Conservation (phyloP, 2,113 vertebrate genomes). For the Strigops habroptila region DNA sequence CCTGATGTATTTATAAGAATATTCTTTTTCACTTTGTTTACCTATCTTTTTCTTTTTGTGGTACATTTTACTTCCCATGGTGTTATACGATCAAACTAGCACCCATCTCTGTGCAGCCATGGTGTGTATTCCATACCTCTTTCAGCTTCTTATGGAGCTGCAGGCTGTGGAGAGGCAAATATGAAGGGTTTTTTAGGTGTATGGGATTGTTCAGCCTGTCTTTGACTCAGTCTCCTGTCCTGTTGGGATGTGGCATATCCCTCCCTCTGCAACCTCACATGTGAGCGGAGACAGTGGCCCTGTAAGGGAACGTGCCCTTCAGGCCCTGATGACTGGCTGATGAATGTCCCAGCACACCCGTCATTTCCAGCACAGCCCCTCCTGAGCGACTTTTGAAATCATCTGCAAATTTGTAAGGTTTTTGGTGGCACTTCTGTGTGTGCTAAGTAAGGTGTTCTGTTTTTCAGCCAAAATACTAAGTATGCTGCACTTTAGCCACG, state of each 20-base stretch:
- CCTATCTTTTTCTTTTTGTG: neutral
- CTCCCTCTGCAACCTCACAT: rapidly evolving
- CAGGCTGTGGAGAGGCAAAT: neutral
- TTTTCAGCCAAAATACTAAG: neutral
- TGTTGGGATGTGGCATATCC: neutral
- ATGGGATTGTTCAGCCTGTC: neutral
- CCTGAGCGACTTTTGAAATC: neutral
- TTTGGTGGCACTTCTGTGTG: neutral
- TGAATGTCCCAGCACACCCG: neutral
- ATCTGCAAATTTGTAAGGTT: neutral
- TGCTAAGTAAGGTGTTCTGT: neutral
- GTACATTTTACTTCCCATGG: neutral
- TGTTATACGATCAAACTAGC: neutral
- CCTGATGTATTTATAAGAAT: neutral
- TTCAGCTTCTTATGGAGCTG: neutral
- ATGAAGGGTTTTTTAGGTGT: neutral
- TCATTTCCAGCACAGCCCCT: neutral
- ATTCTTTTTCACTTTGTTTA: neutral
- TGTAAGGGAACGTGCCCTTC: rapidly evolving
- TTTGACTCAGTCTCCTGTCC: neutral
- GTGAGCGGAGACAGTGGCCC: rapidly evolving
- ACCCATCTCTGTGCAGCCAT: neutral
- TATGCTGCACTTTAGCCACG: neutral
- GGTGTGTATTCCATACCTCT: neutral
- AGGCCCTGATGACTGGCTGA: neutral